A percentile compares a stretch with the other conserved stretches of the same genome.
Conservation (phyloP, 2,797 vertebrate species). For the Sebastolobus alascanus region DNA sequence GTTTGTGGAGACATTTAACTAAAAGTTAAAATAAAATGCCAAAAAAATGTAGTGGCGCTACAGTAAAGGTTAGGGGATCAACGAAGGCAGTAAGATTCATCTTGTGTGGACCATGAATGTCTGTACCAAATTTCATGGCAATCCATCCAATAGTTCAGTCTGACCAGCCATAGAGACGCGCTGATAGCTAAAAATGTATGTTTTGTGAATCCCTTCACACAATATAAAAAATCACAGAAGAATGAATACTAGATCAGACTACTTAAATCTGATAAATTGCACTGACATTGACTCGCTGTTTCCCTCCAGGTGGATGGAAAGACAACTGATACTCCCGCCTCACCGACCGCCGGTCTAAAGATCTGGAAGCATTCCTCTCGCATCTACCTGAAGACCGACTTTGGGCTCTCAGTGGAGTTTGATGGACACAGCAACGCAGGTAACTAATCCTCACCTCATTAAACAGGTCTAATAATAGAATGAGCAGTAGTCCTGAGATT, state of each 20-base stretch:
- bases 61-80: neutral
- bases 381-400: slow-evolving; percentile 88
- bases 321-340: slow-evolving; percentile 72
- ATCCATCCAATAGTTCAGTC: neutral
- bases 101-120: neutral
- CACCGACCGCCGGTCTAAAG: slow-evolving; percentile 81
- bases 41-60: too few species aligned
- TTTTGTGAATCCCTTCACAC: neutral
- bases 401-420: slow-evolving; percentile 87
- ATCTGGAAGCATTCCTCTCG: slow-evolving; percentile 78
- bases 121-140: neutral
- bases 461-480: neutral
- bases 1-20: neutral
- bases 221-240: neutral
- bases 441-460: slow-evolving; percentile 56
- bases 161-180: neutral
- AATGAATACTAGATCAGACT: neutral
- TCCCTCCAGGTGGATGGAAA: slow-evolving; percentile 84
- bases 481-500: neutral
- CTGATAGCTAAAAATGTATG: neutral
- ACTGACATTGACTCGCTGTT: neutral
- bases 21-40: neutral
- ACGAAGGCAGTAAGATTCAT: neutral
- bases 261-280: neutral
- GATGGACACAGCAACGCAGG: slow-evolving; percentile 84